Conservation (phyloP, 2,113 vertebrate genomes). For the Peromyscus polionotus region DNA sequence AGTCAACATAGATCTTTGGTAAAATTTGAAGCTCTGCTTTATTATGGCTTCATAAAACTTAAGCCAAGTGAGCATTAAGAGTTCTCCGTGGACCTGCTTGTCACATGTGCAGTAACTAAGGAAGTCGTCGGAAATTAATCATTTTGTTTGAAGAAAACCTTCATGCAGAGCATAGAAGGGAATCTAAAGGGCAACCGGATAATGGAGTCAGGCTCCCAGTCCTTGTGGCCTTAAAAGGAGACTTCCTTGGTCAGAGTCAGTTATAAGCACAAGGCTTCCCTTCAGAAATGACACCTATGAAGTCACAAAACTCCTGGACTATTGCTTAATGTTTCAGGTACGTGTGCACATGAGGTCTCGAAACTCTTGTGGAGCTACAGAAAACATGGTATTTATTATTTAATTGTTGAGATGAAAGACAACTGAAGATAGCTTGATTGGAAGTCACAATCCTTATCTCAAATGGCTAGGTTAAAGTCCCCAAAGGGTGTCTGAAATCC, state of each 20-base stretch:
- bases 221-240: not conserved
- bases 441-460: slow-evolving; percentile 5
- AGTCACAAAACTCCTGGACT: not conserved
- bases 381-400: not conserved
- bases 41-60: not conserved
- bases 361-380: not conserved
- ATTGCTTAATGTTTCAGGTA: not conserved
- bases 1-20: not conserved
- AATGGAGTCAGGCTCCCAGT: not conserved
- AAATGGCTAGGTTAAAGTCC: slow-evolving; percentile 18
- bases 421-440: not conserved
- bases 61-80: not conserved
- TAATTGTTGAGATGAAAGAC: not conserved
- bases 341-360: not conserved
- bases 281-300: slow-evolving; percentile 2
- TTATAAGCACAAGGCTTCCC: too few species aligned
- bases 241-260: too few species aligned
- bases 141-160: not conserved
- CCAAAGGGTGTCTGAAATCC: not conserved
- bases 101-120: not conserved
- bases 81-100: slow-evolving; percentile 24
- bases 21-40: not conserved
- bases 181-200: not conserved
- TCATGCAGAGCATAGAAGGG: too few species aligned
- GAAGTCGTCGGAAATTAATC: not conserved